phyloP scores from a whole-genome alignment of 2,113 vertebrate genomes.

The Istiophorus platypterus region DNA sequence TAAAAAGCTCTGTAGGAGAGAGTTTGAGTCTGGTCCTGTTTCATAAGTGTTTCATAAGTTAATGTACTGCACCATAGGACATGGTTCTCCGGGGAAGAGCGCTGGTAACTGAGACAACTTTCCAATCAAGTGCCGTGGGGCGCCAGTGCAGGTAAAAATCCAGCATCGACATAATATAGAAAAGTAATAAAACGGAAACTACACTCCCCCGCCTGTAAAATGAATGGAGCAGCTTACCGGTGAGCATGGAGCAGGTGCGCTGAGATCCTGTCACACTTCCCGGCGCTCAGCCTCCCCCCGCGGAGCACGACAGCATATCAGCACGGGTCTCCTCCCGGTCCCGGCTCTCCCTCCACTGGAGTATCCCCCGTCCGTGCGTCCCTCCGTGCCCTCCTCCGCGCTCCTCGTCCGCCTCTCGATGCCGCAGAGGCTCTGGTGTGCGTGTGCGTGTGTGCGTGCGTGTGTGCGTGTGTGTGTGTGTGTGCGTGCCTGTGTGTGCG shows the following conservation, averaged over 20 bases:
- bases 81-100: slow-evolving; percentile 2
- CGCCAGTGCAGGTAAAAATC: slow-evolving; percentile 27
- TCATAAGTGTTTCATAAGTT: background rate
- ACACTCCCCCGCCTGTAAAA: slow-evolving; percentile 5
- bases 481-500: slow-evolving; percentile 8
- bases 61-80: slow-evolving; percentile 28
- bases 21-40: background rate
- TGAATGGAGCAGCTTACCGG: slow-evolving; percentile 72
- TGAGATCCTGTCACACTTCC: slow-evolving; percentile 72
- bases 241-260: slow-evolving; percentile 75
- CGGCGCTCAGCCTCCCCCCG: slow-evolving; percentile 59
- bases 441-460: slow-evolving; percentile 16
- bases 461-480: slow-evolving; percentile 31
- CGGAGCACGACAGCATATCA: slow-evolving; percentile 72
- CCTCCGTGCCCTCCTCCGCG: slow-evolving; percentile 49
- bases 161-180: slow-evolving; percentile 10
- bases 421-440: slow-evolving; percentile 65
- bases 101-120: slow-evolving; percentile 36
- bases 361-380: slow-evolving; percentile 65
- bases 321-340: slow-evolving; percentile 55
- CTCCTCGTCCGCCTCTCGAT: slow-evolving; percentile 60
- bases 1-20: background rate
- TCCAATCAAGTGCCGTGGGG: slow-evolving; percentile 29
- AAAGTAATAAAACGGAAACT: slow-evolving; percentile 2
- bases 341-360: slow-evolving; percentile 59